Evolutionary conservation across 2,113 vertebrate genomes (phyloP), one percentile per base, ranked within the genome.

Genomic region (Mustela lutreola): DNA sequence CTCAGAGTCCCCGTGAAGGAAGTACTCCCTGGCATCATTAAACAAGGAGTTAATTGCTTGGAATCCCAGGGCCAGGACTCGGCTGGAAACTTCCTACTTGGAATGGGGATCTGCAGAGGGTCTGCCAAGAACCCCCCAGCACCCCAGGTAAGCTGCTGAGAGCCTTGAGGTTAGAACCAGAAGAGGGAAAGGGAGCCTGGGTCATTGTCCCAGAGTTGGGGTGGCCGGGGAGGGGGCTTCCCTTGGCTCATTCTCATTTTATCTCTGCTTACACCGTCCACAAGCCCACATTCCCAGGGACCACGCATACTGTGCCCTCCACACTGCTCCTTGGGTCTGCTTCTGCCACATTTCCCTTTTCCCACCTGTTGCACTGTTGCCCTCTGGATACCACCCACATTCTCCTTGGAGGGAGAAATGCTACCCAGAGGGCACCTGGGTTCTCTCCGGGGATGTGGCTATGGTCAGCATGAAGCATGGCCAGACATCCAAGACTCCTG

Each of bases 1-100:
- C 83, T 65, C 98, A 99, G 99, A 97, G 98, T 99, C 98, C 99
- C 99, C 0, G 99, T 99, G 99, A 99, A 99, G 98, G 99, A 99
- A 86, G 98, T 98, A 0, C 98, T 99, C 94, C 99, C 99, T 79
- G 99, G 99, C 96, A 98, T 99, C 97, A 98, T 99, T 97, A 99
- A 98, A 98, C 99, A 99, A 97, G 99, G 99, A 6, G 95, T 98
- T 28, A 98, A 99, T 87, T 99, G 99, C 98, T 98, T 99, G 98
- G 99, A 99, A 97, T 99, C 99, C 94, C 98, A 98, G 58, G 99
- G 99, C 92, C 98, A 99, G 28, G 99, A 99, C 90, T 97, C 98
- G 86, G 98, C 99, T 42, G 99, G 99, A 10, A 98, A 98, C 89
- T 91, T 92, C 1, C 95, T 99, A 91, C 98, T 98, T 12, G 98